These are phyloP conservation scores for Anser brachyrhynchus DNA, from an alignment of 2,113 vertebrate species.

Conservation along the genomic window DNA sequence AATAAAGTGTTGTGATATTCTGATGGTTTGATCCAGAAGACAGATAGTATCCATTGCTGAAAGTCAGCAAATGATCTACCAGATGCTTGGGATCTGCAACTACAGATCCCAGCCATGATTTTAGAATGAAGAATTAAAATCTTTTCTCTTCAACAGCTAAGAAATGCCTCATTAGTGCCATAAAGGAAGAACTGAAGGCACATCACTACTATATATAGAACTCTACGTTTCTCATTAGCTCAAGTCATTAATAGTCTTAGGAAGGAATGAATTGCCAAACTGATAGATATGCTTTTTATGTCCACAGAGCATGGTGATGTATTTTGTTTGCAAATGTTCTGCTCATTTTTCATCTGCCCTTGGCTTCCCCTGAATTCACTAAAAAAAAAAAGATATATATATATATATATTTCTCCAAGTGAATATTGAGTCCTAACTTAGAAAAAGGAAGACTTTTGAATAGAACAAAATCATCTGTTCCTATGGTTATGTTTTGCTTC, in stretches of 20 bases:
- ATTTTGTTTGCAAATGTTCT: neutral
- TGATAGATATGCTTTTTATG: neutral
- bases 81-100: conserved; percentile 25
- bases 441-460: neutral
- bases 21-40: conserved; percentile 9
- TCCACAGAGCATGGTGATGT: neutral
- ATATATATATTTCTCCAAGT: too few relatives aligned
- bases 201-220: conserved; percentile 18
- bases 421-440: neutral
- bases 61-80: conserved; percentile 46
- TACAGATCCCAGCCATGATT: neutral
- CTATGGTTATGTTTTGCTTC: neutral
- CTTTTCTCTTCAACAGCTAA: neutral
- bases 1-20: neutral
- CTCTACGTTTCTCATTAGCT: neutral
- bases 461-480: neutral
- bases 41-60: neutral
- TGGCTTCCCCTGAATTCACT: rapidly evolving
- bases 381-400: neutral
- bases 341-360: neutral
- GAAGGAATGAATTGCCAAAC: conserved; percentile 1
- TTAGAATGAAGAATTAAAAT: conserved; percentile 25
- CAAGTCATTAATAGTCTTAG: conserved; percentile 7
- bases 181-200: conserved; percentile 8
- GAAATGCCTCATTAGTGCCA: conserved; percentile 44